Evolutionary conservation across 1,140 invertebrate genomes (phyloP).

Genomic region (Plectus sambesii): DNA sequence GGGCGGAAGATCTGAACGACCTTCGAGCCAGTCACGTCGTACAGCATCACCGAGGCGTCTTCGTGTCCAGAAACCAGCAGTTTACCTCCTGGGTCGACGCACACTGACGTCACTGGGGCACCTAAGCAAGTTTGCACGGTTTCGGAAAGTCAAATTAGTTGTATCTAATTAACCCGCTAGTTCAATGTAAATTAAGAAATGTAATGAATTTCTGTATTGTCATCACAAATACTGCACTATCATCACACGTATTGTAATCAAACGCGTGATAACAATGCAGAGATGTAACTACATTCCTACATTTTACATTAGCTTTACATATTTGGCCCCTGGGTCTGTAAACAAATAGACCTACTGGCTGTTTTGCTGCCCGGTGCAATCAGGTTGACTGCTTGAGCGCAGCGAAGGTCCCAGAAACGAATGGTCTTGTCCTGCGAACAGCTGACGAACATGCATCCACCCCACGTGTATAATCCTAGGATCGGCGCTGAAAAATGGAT

Average conservation of each 20-base stretch:
- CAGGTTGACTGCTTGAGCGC: slow-evolving; percentile 63
- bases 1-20: slow-evolving; percentile 86
- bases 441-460: slow-evolving; percentile 84
- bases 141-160: too few species aligned
- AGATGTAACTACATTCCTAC: too few species aligned
- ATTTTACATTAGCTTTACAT: too few species aligned
- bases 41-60: slow-evolving; percentile 84
- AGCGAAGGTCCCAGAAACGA: slow-evolving; percentile 93
- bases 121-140: slow-evolving; percentile 51
- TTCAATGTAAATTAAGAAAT: too few species aligned
- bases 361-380: slow-evolving; percentile 52
- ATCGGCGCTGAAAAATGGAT: slow-evolving; percentile 61
- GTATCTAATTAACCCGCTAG: too few species aligned
- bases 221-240: too few species aligned
- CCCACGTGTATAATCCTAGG: slow-evolving; percentile 87
- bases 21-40: slow-evolving; percentile 80
- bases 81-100: slow-evolving; percentile 86
- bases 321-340: too few species aligned
- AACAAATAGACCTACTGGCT: slow-evolving; percentile 31
- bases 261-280: too few species aligned
- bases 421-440: slow-evolving; percentile 88
- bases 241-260: too few species aligned
- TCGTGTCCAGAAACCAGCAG: slow-evolving; percentile 90
- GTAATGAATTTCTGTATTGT: too few species aligned
- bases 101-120: slow-evolving; percentile 80